Percentiles rank a stretch among this genome's conserved stretches.
phyloP scores from a whole-genome alignment of 1,140 invertebrate genomes.

The Caenorhabditis latens region DNA sequence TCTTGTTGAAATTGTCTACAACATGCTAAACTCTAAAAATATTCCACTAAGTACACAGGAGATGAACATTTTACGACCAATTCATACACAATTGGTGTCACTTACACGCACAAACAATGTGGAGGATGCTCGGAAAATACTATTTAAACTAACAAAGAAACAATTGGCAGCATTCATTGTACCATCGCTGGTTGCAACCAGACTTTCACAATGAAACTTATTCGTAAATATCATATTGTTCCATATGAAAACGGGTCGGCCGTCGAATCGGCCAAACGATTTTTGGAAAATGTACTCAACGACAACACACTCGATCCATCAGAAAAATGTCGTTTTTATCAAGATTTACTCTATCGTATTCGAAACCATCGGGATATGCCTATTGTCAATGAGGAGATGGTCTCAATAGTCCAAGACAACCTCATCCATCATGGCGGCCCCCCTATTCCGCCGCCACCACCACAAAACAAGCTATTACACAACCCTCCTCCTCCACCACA shows the following conservation, averaged over 20 bases:
- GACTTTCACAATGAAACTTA: not conserved
- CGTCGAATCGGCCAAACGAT: not conserved
- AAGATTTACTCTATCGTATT: conserved; percentile 1
- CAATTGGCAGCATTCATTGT: too few species aligned
- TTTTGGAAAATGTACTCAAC: not conserved
- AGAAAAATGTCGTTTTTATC: not conserved
- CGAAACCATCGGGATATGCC: not conserved
- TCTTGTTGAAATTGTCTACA: conserved; percentile 12
- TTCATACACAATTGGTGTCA: not conserved
- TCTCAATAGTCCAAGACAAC: not conserved
- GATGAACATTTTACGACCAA: not conserved
- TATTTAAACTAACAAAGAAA: not conserved
- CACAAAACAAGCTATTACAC: too few species aligned
- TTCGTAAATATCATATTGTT: not conserved
- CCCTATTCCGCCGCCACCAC: too few species aligned
- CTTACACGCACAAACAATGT: not conserved
- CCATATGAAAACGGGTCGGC: not conserved
- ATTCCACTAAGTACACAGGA: not conserved
- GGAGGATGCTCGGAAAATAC: not conserved
- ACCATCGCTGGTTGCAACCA: not conserved
- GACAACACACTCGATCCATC: not conserved
- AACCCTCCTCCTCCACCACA: too few species aligned
- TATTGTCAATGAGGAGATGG: not conserved
- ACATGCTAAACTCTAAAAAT: conserved; percentile 1
- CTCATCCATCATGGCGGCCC: too few species aligned